Evolutionary conservation across 2,888 invertebrate species (phyloP), one percentile per base, ranked within the genome.

Genomic region (Chironomus riparius): DNA sequence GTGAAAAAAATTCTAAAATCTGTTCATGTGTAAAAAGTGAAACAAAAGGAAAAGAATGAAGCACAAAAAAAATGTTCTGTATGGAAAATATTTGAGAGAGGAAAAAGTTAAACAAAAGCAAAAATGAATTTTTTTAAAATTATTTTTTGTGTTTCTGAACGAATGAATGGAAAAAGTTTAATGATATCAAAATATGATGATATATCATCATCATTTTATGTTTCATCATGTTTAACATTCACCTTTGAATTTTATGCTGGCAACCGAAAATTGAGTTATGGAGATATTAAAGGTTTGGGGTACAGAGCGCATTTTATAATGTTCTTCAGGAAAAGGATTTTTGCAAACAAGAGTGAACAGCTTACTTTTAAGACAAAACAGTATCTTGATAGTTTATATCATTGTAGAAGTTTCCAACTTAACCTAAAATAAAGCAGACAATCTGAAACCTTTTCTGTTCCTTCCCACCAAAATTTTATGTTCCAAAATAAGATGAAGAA

Each of bases 131-230:
- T 28, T 28, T 28, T 28, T 28, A 7, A 5, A 7, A 50, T 15
- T 15, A 7, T 15, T 56, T 56, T 38, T 7, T 38, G 10, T 38
- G 38, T 38, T 38, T 38, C 38, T 38, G 38, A 38, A 10, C 38
- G 56, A 21, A 15, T 28, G 13, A 24, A 68, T 15, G 15, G 24
- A 24, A 68, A 68, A 68, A 68, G 68, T 68, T 68, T 68, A 68
- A 68, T 68, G 24, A 24, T 68, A 68, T 68, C 24, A n/a, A 68
- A 68, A 68, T 68, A 68, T 68, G 38, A 68, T 38, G 38, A 38
- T 38, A 38, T 38, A 38, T 38, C 38, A 38, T 38, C 38, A 38
- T 38, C 38, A 38, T 38, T 38, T 38, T 28, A 68, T 24, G 28
- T 38, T 68, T 68, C 68, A 21, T 28, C 68, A 13, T 13, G 18